These are phyloP conservation scores for Troglohyphantes excavatus DNA, from an alignment of 2,888 invertebrate species.

Conservation along the genomic window DNA sequence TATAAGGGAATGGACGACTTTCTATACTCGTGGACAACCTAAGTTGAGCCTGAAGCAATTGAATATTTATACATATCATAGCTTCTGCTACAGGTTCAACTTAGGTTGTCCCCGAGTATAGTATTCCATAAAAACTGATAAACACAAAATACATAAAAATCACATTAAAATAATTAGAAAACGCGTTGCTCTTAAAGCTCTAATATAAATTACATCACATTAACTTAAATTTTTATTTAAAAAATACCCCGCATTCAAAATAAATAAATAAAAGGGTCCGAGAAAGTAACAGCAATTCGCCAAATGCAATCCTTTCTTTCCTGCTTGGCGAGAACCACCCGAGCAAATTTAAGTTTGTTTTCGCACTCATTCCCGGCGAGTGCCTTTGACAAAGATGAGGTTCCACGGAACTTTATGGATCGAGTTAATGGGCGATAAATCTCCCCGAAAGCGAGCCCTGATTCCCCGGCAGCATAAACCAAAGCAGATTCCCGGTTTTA, in stretches of 20 bases:
- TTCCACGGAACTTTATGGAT: constrained; percentile 69
- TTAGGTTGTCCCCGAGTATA: too few relatives aligned
- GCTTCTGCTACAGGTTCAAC: too few relatives aligned
- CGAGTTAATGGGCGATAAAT: constrained; percentile 77
- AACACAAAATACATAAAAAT: not conserved
- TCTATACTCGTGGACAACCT: too few relatives aligned
- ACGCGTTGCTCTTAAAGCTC: too few relatives aligned
- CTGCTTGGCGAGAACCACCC: not conserved
- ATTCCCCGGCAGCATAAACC: constrained; percentile 37
- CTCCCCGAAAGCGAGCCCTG: constrained; percentile 52
- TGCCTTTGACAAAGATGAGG: constrained; percentile 71
- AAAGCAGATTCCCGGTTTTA: constrained; percentile 60
- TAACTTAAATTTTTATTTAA: too few relatives aligned
- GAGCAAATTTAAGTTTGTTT: constrained; percentile 74
- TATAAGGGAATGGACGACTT: too few relatives aligned
- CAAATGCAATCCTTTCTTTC: constrained; percentile 40
- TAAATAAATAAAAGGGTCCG: not conserved
- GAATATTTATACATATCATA: too few relatives aligned
- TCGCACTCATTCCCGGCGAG: constrained; percentile 45
- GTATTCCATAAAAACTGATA: too few relatives aligned
- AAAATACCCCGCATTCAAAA: too few relatives aligned
- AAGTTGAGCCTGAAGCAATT: too few relatives aligned
- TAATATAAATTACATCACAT: too few relatives aligned
- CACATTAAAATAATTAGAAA: too few relatives aligned
- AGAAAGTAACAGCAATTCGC: not conserved